These are phyloP conservation scores for Saccopteryx bilineata DNA, from an alignment of 2,113 vertebrate genomes.

Conservation along the genomic window DNA sequence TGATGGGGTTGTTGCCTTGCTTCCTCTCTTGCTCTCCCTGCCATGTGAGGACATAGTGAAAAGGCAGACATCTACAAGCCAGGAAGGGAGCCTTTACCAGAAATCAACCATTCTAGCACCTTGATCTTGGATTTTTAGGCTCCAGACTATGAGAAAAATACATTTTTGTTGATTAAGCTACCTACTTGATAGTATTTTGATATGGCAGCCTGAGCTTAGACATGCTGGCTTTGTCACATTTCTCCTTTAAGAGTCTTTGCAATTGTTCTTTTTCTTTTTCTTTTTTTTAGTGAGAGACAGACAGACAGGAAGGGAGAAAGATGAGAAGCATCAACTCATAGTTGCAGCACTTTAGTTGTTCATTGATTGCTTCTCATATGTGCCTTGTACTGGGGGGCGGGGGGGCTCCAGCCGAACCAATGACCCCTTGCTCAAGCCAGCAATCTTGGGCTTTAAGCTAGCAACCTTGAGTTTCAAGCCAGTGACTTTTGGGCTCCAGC, in stretches of 20 bases:
- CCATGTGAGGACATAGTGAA: background rate
- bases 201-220: background rate
- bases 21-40: background rate
- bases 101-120: background rate
- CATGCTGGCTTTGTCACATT: background rate
- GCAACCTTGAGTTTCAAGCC: no score
- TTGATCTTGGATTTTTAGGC: background rate
- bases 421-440: no score
- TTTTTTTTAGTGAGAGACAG: no score
- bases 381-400: no score
- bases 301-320: no score
- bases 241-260: background rate
- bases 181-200: background rate
- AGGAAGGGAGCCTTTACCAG: background rate
- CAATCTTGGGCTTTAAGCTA: no score
- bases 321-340: no score
- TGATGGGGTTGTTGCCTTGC: background rate
- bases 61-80: background rate
- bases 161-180: background rate
- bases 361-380: no score
- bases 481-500: no score
- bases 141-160: background rate
- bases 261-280: conserved; percentile 2
- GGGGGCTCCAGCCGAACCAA: no score
- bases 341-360: no score